Base-by-base conservation (phyloP, 2,888 invertebrate genomes). In the Agrilus biguttatus region DNA sequence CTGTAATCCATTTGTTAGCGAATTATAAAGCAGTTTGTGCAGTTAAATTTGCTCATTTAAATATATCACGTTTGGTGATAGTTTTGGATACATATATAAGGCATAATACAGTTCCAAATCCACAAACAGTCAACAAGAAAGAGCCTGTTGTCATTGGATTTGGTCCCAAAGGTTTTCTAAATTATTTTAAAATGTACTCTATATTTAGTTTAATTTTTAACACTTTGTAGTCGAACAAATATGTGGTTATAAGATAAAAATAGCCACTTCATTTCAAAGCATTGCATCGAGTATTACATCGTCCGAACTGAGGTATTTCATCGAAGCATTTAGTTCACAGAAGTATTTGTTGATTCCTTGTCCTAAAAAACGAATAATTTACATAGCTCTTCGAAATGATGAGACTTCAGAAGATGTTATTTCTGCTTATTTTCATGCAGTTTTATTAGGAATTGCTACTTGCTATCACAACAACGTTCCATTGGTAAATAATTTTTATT, bases 1-100 rank as follows among this genome's bases (percentile, higher is more conserved):
- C 89, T 33, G 52, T 72, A 33, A 61, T 90, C 13, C 96, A 97
- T 68, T 70, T 97, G 13, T 76, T 77, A 57, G 83, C 86, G 40
- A 97, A 97, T 68, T 90, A 89, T 60, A 73, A 75, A 52, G 93
- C 95, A 2, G 89, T 96, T 1, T 77, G 77, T 49, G 71, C 86
- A 1, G 75, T 96, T 8, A 75, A 81, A 51, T 73, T 95, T 60
- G 77, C 78, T 51, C 81, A 83, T 1, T 73, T 95, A 35, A 96
- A 95, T 61, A 80, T 78, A 54, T 76, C 83, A 21, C 74, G 95
- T 40, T 77, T 86, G 50, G 67, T 82, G 14, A 71, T 84, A 44
- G 67, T 82, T 1, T 67, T 91, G 19, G 73, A 79, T 49, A 69
- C 75, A 40, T 91, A 81, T 61, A 67, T 87, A 44, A 67, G 65